Percentiles rank a stretch among this genome's conserved stretches.
phyloP scores from a whole-genome alignment of 2,113 vertebrate genomes.

The Mastomys coucha region DNA sequence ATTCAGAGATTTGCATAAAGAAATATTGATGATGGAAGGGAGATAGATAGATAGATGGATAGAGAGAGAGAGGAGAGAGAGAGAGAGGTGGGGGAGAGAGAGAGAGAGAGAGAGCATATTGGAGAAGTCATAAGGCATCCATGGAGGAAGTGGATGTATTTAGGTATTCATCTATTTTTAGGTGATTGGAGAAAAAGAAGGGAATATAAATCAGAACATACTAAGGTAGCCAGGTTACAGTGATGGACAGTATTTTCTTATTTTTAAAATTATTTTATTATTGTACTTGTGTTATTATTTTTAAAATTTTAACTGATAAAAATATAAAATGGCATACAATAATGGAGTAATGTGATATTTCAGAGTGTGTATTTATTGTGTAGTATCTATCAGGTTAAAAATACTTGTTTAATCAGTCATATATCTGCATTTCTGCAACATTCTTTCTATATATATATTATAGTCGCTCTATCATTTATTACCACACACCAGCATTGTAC shows the following conservation, averaged over 20 bases:
- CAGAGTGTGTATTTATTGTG: neutral
- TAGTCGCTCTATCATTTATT: neutral
- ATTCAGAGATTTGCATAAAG: neutral
- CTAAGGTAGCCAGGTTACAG: neutral
- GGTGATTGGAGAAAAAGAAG: neutral
- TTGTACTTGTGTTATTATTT: neutral
- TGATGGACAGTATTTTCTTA: neutral
- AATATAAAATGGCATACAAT: neutral
- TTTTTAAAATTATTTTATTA: neutral
- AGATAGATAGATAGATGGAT: too few species aligned
- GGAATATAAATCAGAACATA: fast-evolving
- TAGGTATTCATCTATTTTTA: neutral
- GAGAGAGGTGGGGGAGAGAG: too few species aligned
- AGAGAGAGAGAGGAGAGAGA: neutral
- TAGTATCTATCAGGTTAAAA: neutral
- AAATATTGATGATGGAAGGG: neutral
- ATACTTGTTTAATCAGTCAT: neutral
- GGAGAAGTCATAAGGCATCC: neutral
- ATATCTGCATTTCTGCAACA: neutral
- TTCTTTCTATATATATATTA: neutral
- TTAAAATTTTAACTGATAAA: neutral
- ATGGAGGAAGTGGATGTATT: neutral
- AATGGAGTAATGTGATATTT: neutral
- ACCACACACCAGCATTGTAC: neutral
- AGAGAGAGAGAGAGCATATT: neutral